phyloP scores from a whole-genome alignment of 2,888 invertebrate genomes.

The Cantharis flavilabris region DNA sequence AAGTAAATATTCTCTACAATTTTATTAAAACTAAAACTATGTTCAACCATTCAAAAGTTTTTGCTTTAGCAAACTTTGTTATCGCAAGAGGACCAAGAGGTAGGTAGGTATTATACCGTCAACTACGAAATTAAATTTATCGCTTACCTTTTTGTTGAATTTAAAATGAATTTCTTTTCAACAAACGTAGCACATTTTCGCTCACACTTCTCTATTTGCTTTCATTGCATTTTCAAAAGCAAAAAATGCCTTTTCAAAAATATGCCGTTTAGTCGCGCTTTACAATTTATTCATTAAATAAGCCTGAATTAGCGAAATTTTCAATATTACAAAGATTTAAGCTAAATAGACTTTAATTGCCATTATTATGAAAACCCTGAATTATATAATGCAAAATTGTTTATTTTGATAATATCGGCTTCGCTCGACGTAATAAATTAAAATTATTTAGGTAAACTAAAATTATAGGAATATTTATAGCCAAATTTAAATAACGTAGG shows the following conservation, averaged over 20 bases:
- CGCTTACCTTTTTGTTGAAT: neutral
- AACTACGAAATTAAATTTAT: neutral
- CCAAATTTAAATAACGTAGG: neutral
- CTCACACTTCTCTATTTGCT: neutral
- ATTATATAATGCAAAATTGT: neutral
- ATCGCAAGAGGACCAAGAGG: neutral
- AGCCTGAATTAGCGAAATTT: neutral
- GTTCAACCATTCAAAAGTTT: neutral
- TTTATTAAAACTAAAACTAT: neutral
- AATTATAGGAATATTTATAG: neutral
- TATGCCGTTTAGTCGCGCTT: neutral
- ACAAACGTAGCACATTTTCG: neutral
- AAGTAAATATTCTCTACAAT: neutral
- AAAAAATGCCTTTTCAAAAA: neutral
- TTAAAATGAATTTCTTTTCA: neutral
- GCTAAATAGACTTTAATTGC: neutral
- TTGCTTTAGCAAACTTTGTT: neutral
- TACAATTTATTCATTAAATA: neutral
- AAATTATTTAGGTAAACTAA: neutral
- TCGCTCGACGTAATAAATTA: neutral
- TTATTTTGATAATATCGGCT: neutral
- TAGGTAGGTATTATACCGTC: neutral
- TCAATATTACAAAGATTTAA: neutral
- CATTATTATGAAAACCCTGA: neutral
- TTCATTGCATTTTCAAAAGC: neutral